A percentile compares a stretch with the other conserved stretches of the same genome.
These are phyloP conservation scores for Hylaeus volcanicus DNA, from an alignment of 1,140 invertebrate species.

Conservation along the genomic window DNA sequence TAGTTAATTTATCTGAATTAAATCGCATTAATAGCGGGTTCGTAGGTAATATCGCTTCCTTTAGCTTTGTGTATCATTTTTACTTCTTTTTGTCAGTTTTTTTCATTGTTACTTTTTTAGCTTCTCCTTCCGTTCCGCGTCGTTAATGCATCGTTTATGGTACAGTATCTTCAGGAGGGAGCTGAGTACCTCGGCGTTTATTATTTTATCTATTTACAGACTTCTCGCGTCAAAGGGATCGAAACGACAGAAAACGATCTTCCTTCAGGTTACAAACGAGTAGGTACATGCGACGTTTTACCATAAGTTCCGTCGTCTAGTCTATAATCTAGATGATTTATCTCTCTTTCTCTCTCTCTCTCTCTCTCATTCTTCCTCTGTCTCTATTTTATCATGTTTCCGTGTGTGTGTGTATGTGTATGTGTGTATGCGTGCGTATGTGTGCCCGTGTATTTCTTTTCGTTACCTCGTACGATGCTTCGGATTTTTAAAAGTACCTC, in stretches of 20 bases:
- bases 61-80: conserved; percentile 43
- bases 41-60: conserved; percentile 67
- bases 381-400: no score
- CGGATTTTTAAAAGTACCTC: neutral
- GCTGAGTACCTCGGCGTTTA: conserved; percentile 56
- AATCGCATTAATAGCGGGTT: conserved; percentile 71
- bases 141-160: conserved; percentile 38
- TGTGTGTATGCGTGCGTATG: conserved; percentile 8
- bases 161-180: conserved; percentile 58
- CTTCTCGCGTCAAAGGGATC: conserved; percentile 38
- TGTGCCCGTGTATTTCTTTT: neutral
- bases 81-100: conserved; percentile 5
- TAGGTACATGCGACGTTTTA: conserved; percentile 49
- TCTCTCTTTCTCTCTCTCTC: neutral
- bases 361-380: neutral
- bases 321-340: conserved; percentile 48
- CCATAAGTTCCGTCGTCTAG: conserved; percentile 42
- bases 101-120: conserved; percentile 12
- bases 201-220: conserved; percentile 50
- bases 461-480: neutral
- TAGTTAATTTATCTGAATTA: conserved; percentile 71
- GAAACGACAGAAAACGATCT: conserved; percentile 52
- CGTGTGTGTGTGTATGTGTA: neutral
- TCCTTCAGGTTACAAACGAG: conserved; percentile 50
- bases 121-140: conserved; percentile 32